A percentile compares a stretch with the other conserved stretches of the same genome.
These are phyloP conservation scores for Diarsia rubi DNA, from an alignment of 2,888 invertebrate genomes.

Conservation along the genomic window DNA sequence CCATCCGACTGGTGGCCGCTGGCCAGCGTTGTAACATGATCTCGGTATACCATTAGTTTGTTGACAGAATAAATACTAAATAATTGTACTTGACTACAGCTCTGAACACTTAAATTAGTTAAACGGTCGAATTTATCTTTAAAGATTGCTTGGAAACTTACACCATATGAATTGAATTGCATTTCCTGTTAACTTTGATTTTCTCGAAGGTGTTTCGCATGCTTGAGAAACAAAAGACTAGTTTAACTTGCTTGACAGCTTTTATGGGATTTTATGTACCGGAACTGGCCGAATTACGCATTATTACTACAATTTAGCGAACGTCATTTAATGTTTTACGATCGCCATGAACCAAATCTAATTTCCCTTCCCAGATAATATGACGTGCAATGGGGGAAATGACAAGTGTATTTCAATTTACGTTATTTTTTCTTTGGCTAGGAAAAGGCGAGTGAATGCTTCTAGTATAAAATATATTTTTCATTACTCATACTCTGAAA, in stretches of 20 bases:
- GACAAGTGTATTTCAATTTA: constrained; percentile 9
- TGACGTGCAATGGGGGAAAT: constrained; percentile 6
- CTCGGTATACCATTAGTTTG: constrained; percentile 87
- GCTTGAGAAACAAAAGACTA: constrained; percentile 1
- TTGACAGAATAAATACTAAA: constrained; percentile 87
- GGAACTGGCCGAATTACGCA: constrained; percentile 40
- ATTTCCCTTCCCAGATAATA: constrained; percentile 54
- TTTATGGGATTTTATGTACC: too few species aligned
- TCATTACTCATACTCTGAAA: too few species aligned
- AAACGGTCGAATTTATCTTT: constrained; percentile 67
- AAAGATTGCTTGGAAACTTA: constrained; percentile 16
- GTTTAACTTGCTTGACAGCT: constrained; percentile 7
- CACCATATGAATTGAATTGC: constrained; percentile 6
- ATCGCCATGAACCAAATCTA: constrained; percentile 43
- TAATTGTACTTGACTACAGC: constrained; percentile 82
- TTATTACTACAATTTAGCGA: constrained; percentile 51
- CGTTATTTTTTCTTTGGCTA: background rate
- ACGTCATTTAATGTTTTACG: constrained; percentile 47
- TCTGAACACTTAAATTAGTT: constrained; percentile 73
- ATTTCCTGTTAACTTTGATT: background rate
- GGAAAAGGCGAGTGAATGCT: background rate
- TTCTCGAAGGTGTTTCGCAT: background rate
- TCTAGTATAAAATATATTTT: background rate
- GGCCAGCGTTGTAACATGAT: constrained; percentile 84
- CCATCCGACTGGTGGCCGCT: constrained; percentile 86